These are phyloP conservation scores for Metopia argyrocephala DNA, from an alignment of 2,888 invertebrate species.

Conservation along the genomic window DNA sequence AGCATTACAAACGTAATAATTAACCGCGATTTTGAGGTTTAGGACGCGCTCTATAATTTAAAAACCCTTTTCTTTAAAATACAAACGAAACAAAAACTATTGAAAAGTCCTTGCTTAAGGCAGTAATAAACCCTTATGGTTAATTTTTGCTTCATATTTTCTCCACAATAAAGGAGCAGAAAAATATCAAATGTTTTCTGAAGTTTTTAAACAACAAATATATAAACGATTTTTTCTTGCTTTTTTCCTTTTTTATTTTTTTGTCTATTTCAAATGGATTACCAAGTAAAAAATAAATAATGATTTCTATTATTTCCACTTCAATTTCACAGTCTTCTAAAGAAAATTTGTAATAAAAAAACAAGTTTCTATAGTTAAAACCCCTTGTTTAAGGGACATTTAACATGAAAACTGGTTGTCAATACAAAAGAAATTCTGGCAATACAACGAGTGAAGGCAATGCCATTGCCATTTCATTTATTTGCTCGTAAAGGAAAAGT, in stretches of 20 bases:
- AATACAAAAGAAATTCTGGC: conserved; percentile 4
- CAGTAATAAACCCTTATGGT: conserved; percentile 53
- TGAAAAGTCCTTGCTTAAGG: conserved; percentile 32
- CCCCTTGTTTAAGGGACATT: conserved; percentile 42
- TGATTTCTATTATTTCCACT: conserved; percentile 28
- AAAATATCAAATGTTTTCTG: conserved; percentile 48
- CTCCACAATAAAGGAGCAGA: neutral
- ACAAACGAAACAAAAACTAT: neutral
- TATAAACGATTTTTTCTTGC: too few relatives aligned
- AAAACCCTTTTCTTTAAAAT: neutral
- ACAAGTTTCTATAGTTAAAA: conserved; percentile 27
- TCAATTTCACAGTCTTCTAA: too few relatives aligned
- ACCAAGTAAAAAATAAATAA: too few relatives aligned
- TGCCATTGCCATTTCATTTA: neutral
- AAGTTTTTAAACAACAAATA: too few relatives aligned
- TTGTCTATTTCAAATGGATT: conserved; percentile 24
- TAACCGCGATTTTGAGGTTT: conserved; percentile 57
- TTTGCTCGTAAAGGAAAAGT: too few relatives aligned
- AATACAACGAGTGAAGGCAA: too few relatives aligned
- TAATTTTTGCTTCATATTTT: conserved; percentile 14
- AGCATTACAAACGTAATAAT: conserved; percentile 58
- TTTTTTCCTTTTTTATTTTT: too few relatives aligned
- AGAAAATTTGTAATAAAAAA: too few relatives aligned
- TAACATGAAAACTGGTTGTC: neutral
- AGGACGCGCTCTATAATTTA: neutral